Evolutionary conservation across 2,888 invertebrate species (phyloP), one percentile per base, ranked within the genome.

Genomic region (Xylocampa areola): DNA sequence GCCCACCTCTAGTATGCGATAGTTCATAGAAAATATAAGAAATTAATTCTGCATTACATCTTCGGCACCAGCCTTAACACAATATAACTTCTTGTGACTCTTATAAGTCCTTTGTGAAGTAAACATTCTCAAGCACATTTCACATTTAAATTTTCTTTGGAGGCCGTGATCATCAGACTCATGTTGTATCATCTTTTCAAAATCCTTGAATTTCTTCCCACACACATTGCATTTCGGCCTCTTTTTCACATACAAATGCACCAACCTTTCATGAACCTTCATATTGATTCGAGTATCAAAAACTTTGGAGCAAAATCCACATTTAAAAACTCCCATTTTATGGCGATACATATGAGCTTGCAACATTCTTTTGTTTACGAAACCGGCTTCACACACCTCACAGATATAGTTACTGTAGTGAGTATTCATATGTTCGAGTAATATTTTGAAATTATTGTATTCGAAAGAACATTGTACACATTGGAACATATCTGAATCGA

Each of bases 221-320:
- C 89, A 90, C 21, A 81, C 81, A 0, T 76, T 77, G 27, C 89
- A 90, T 61, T 81, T 85, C 11, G 83, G 80, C 13, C 82, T 70
- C n/a, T 79, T 78, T 14, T 82, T 82, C 2, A 69, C 43, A 0
- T 76, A 73, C 0, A 83, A 54, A 53, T 90, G 94, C 0, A 91
- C 88, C 1, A 87, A 84, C 29, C 87, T 82, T 51, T 90, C 88
- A 32, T 94, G 94, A 0, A 87, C 84, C 37, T 87, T 88, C 45
- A 89, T 78, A 14, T 92, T 90, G 19, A 89, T 80, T 25, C 84
- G 81, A 0, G 89, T 93, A 13, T 91, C 84, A 63, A 94, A 94
- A 0, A 87, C 79, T 70, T 94, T 94, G 0, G 85, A 71, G 54
- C 94, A 94, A 36, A 77, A 83, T 0, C 80, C 79, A 45, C 94